Conservation (phyloP, 2,113 vertebrate genomes). For the Micronycteris hirsuta region DNA sequence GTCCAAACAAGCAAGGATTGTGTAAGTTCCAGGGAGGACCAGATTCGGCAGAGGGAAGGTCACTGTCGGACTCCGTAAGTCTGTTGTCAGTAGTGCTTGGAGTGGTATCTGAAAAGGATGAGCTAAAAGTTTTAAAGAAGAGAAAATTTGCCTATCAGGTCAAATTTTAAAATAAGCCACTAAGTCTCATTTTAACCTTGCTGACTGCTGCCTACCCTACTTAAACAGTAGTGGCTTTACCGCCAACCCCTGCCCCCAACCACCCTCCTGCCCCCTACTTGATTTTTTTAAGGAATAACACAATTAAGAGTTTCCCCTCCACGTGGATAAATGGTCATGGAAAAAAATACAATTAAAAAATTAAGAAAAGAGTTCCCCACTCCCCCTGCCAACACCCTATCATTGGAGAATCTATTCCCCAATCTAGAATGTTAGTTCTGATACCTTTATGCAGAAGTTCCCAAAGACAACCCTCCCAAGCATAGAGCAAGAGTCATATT, state of each 20-base stretch:
- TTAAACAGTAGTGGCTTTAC: not conserved
- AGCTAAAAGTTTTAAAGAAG: not conserved
- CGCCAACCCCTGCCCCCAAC: not conserved
- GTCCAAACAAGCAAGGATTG: not conserved
- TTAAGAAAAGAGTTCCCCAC: not conserved
- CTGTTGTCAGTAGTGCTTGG: not conserved
- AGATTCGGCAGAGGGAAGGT: not conserved
- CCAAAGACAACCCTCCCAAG: not conserved
- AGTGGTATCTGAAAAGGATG: not conserved
- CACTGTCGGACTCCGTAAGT: not conserved
- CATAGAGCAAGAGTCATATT: not conserved
- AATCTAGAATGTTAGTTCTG: not conserved
- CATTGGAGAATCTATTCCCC: not conserved
- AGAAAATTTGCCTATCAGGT: not conserved
- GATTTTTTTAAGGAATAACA: not conserved
- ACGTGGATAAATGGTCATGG: too few species aligned
- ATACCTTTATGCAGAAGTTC: not conserved
- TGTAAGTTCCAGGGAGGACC: not conserved
- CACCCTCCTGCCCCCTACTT: not conserved
- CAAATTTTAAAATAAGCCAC: not conserved
- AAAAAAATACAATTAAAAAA: too few species aligned
- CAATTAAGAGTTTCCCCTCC: not conserved
- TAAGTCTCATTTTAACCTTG: not conserved
- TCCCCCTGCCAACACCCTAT: not conserved
- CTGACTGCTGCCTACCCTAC: not conserved